These are phyloP conservation scores for Nyctalus aviator DNA, from an alignment of 2,797 vertebrate species.

Conservation along the genomic window DNA sequence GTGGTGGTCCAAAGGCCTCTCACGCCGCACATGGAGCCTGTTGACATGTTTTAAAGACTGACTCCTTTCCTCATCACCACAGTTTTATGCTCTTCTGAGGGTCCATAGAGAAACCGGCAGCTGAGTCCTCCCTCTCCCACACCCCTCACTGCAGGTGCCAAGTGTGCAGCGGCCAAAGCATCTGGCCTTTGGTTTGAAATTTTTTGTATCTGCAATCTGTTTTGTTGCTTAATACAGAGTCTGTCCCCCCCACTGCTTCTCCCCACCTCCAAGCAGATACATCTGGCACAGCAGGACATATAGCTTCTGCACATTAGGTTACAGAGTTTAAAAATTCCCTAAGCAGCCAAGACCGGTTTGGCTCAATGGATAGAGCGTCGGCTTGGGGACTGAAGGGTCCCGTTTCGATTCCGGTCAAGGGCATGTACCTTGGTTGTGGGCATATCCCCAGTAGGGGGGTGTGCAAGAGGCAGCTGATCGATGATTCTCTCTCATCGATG, in stretches of 20 bases:
- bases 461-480: no score
- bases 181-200: conserved; percentile 73
- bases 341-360: no score
- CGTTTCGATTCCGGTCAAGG: no score
- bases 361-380: no score
- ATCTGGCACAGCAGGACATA: not conserved
- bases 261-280: not conserved
- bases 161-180: conserved; percentile 2
- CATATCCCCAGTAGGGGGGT: no score
- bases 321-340: not conserved
- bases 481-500: no score
- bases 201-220: conserved; percentile 46
- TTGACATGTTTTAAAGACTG: conserved; percentile 15
- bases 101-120: not conserved
- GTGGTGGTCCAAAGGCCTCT: not conserved
- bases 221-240: conserved; percentile 20
- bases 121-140: not conserved
- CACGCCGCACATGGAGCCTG: not conserved
- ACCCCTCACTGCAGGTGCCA: not conserved
- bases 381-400: no score
- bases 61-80: not conserved
- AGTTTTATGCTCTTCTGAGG: not conserved
- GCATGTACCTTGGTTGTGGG: no score
- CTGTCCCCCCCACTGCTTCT: not conserved
- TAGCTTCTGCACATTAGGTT: not conserved